A percentile compares a stretch with the other conserved stretches of the same genome.
Evolutionary conservation across 2,888 invertebrate genomes (phyloP).

Genomic region (Caenorhabditis sulstoni): DNA sequence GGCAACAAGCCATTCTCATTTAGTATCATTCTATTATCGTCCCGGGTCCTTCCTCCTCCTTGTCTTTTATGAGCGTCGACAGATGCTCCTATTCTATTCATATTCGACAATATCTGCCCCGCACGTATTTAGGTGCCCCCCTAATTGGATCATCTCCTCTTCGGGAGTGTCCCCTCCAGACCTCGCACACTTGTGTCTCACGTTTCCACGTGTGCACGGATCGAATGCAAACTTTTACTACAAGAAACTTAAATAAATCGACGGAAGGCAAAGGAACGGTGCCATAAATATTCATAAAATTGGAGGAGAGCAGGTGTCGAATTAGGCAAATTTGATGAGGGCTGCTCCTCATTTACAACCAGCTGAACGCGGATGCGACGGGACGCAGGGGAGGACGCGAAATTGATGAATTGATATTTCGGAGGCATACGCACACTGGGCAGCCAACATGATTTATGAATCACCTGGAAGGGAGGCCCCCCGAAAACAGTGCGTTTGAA

Average conservation of each 20-base stretch:
- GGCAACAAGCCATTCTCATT: conserved; percentile 55
- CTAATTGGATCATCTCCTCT: conserved; percentile 50
- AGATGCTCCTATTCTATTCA: conserved; percentile 58
- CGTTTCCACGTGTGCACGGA: conserved; percentile 23
- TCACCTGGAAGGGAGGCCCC: conserved; percentile 45
- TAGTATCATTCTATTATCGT: conserved; percentile 55
- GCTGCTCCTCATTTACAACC: conserved; percentile 55
- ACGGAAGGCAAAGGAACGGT: conserved; percentile 1
- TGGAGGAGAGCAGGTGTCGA: conserved; percentile 55
- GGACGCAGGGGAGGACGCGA: conserved; percentile 21
- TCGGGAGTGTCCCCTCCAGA: background rate
- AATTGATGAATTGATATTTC: conserved; percentile 64
- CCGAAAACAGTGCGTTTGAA: conserved; percentile 17
- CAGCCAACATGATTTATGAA: conserved; percentile 53
- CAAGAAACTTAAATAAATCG: background rate
- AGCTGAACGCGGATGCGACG: conserved; percentile 12
- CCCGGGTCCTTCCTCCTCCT: conserved; percentile 22
- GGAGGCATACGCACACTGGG: conserved; percentile 13
- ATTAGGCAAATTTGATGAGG: conserved; percentile 60
- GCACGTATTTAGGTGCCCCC: conserved; percentile 44
- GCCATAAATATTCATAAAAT: conserved; percentile 58
- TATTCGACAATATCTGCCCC: conserved; percentile 50
- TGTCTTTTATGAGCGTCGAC: conserved; percentile 58
- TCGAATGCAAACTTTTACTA: background rate
- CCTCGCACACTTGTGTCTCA: conserved; percentile 18